These are phyloP conservation scores for Steinernema khuongi DNA, from an alignment of 1,140 invertebrate species.

Conservation along the genomic window DNA sequence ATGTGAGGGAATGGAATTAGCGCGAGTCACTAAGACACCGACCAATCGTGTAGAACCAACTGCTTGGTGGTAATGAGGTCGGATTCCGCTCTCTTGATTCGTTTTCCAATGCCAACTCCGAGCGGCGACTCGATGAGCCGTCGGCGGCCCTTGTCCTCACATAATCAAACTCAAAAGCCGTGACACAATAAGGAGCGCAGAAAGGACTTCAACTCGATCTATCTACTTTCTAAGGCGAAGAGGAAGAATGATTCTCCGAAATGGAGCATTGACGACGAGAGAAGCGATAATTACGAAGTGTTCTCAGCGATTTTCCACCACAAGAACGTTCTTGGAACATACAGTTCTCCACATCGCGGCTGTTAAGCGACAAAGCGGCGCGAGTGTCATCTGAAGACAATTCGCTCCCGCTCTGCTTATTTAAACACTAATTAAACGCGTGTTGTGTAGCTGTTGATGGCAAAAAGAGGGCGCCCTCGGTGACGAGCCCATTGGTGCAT, in stretches of 20 bases:
- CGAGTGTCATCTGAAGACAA: too few relatives aligned
- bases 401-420: background rate
- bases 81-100: constrained; percentile 10
- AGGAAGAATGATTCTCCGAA: too few relatives aligned
- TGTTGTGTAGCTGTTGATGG: background rate
- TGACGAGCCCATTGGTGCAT: background rate
- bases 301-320: too few relatives aligned
- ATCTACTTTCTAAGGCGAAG: background rate
- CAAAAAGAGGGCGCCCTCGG: background rate
- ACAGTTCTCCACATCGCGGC: too few relatives aligned
- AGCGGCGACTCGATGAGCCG: background rate
- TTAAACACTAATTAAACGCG: constrained; percentile 13
- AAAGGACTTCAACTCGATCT: background rate
- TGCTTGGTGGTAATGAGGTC: constrained; percentile 13
- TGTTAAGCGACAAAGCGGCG: too few relatives aligned
- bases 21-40: constrained; percentile 11
- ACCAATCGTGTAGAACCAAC: constrained; percentile 14
- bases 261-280: too few relatives aligned
- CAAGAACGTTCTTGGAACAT: too few relatives aligned
- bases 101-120: constrained; percentile 3
- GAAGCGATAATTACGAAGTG: too few relatives aligned
- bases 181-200: constrained; percentile 9
- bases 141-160: background rate
- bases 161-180: constrained; percentile 15
- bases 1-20: constrained; percentile 15